phyloP scores from a whole-genome alignment of 1,140 invertebrate species.

The Drosophila albomicans region DNA sequence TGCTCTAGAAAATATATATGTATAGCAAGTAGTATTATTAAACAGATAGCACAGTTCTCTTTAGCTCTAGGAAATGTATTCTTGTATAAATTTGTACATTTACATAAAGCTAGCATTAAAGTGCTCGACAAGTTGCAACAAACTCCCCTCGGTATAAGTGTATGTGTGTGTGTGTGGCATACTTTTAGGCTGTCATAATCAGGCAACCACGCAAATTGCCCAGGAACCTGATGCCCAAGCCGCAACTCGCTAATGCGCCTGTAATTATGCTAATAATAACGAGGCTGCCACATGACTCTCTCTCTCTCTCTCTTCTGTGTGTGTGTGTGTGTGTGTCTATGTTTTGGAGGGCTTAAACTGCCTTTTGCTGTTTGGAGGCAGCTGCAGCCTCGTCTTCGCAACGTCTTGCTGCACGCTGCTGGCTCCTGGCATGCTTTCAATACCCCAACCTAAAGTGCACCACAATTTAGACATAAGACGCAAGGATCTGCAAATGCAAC shows the following conservation, averaged over 20 bases:
- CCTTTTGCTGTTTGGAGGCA: constrained; percentile 44
- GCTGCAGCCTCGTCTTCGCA: constrained; percentile 16
- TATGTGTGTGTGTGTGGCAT: constrained; percentile 21
- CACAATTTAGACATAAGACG: constrained; percentile 66
- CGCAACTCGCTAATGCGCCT: constrained; percentile 72
- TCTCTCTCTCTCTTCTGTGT: background rate
- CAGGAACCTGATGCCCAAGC: constrained; percentile 52
- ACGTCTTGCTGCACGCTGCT: constrained; percentile 48
- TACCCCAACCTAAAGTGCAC: constrained; percentile 53
- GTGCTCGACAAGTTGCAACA: constrained; percentile 5
- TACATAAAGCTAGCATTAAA: constrained; percentile 41
- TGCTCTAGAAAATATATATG: constrained; percentile 12
- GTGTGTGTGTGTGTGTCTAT: background rate
- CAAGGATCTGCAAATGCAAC: constrained; percentile 9
- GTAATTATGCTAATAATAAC: constrained; percentile 84
- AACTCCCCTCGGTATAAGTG: background rate
- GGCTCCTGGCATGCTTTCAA: constrained; percentile 47
- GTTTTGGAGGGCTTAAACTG: constrained; percentile 27
- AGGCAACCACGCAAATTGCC: constrained; percentile 62
- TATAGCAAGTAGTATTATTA: background rate
- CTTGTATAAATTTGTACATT: background rate
- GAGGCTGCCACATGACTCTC: constrained; percentile 57
- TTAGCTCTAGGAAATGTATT: background rate
- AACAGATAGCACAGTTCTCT: constrained; percentile 6
- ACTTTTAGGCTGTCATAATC: constrained; percentile 64